These are phyloP conservation scores for Cheilosia vernalis DNA, from an alignment of 2,888 invertebrate species.

Conservation along the genomic window DNA sequence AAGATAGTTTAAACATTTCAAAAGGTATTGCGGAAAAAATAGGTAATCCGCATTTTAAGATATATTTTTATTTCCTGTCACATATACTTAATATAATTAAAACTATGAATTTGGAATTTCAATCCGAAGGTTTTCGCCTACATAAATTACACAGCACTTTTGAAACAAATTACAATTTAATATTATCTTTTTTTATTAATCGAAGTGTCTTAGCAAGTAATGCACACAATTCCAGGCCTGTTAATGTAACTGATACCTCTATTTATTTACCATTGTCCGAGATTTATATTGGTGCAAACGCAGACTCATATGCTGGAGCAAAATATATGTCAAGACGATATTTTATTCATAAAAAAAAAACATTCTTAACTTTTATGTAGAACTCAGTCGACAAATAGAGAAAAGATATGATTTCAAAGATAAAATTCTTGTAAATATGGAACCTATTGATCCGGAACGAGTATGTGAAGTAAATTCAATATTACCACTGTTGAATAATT, in stretches of 20 bases:
- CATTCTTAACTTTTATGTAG: not conserved
- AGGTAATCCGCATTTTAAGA: not conserved
- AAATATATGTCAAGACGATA: not conserved
- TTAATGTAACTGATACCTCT: not conserved
- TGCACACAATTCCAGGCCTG: not conserved
- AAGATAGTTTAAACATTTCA: no score
- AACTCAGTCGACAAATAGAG: not conserved
- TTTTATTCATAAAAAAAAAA: not conserved
- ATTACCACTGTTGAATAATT: not conserved
- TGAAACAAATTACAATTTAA: not conserved
- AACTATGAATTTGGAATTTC: no score
- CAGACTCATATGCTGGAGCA: not conserved
- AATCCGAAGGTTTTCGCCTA: no score
- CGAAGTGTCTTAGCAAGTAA: not conserved
- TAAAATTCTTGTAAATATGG: not conserved
- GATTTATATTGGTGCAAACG: not conserved
- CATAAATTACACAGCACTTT: not conserved
- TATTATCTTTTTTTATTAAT: not conserved
- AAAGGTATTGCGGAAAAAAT: not conserved
- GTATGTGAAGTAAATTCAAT: not conserved
- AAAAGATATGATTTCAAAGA: not conserved
- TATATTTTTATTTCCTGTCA: constrained; percentile 1
- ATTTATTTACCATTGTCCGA: not conserved
- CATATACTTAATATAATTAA: not conserved
- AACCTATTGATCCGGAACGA: not conserved